A percentile compares a stretch with the other conserved stretches of the same genome.
Evolutionary conservation across 2,888 invertebrate species (phyloP).

Genomic region (Pherbina coryleti): DNA sequence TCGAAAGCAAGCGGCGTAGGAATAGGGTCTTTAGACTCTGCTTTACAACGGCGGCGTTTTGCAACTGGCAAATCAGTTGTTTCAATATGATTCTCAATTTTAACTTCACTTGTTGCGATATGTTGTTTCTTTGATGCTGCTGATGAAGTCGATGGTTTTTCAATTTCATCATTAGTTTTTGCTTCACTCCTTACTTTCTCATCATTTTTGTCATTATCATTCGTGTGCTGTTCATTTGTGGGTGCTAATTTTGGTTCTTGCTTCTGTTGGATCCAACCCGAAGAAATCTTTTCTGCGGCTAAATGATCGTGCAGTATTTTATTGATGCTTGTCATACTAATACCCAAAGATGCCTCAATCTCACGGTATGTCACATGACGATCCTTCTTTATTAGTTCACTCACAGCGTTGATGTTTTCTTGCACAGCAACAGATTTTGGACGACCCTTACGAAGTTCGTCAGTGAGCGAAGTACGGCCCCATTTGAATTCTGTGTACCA

Average conservation of each 20-base stretch:
- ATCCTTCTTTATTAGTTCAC: no score
- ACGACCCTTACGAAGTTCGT: no score
- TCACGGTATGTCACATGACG: no score
- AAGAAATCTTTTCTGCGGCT: no score
- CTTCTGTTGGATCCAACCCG: no score
- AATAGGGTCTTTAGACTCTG: conserved; percentile 11
- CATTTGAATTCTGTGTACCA: no score
- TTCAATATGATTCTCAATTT: not conserved
- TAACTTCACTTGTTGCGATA: conserved; percentile 16
- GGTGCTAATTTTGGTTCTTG: conserved; percentile 30
- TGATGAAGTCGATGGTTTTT: not conserved
- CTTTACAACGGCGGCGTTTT: conserved; percentile 46
- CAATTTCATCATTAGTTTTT: not conserved
- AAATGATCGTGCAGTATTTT: no score
- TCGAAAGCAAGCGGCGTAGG: conserved; percentile 36
- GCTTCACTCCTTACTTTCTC: conserved; percentile 2
- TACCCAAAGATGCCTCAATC: no score
- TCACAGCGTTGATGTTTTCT: no score
- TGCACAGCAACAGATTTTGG: no score
- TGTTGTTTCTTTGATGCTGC: conserved; percentile 37
- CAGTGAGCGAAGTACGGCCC: no score
- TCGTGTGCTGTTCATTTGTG: conserved; percentile 37
- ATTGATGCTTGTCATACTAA: no score
- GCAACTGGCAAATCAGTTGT: conserved; percentile 40
- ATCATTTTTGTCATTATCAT: conserved; percentile 27